Evolutionary conservation across 1,140 invertebrate species (phyloP).

Genomic region (Pectinophora gossypiella): DNA sequence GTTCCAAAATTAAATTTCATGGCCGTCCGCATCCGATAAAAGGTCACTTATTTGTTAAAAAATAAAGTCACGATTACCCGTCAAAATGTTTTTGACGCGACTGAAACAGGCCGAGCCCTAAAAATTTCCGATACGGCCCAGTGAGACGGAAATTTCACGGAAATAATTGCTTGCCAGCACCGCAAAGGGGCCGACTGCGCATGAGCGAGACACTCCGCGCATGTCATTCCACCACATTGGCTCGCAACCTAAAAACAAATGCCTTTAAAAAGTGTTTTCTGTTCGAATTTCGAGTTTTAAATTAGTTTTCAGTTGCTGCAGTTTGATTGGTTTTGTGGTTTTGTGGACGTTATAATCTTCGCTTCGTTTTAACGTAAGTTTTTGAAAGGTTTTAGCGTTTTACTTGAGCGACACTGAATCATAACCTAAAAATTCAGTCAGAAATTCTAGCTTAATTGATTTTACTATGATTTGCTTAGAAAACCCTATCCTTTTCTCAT

Average conservation of each 20-base stretch:
- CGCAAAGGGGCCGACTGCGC: constrained; percentile 20
- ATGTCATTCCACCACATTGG: constrained; percentile 33
- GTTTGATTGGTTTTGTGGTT: background rate
- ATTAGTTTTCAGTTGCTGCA: background rate
- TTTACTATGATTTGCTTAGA: background rate
- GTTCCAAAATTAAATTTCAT: too few species aligned
- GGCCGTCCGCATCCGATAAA: too few species aligned
- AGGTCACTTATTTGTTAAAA: too few species aligned
- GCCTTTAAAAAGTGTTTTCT: constrained; percentile 25
- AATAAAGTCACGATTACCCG: too few species aligned
- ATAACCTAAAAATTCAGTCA: constrained; percentile 18
- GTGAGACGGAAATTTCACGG: constrained; percentile 48
- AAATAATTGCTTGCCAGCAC: constrained; percentile 39
- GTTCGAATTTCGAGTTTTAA: constrained; percentile 7
- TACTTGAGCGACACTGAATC: constrained; percentile 2
- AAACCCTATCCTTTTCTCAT: too few species aligned
- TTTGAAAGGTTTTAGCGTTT: background rate
- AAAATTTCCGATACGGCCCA: constrained; percentile 32
- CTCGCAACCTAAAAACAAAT: constrained; percentile 43
- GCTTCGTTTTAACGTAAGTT: constrained; percentile 18
- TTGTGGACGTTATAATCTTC: background rate
- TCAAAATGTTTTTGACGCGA: constrained; percentile 21
- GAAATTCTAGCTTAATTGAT: background rate
- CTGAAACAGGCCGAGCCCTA: constrained; percentile 38
- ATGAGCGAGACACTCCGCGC: constrained; percentile 42